Conservation (phyloP, 1,140 invertebrate species). For the Mercenaria mercenaria region DNA sequence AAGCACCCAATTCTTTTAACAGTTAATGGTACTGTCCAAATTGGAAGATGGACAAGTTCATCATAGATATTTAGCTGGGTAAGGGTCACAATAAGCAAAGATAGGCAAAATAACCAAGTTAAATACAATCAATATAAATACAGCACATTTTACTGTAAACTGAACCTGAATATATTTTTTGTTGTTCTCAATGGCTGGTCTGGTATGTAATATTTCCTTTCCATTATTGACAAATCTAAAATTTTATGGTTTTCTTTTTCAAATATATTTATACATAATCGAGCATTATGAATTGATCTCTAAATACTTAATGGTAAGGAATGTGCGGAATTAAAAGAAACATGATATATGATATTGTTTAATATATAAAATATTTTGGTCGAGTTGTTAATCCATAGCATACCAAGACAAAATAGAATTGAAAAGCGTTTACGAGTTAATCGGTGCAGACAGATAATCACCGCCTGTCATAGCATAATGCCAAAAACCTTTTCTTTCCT, state of each 20-base stretch:
- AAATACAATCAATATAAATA: too few relatives aligned
- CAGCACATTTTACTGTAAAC: too few relatives aligned
- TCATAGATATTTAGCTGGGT: too few relatives aligned
- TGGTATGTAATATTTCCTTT: slow-evolving; percentile 4
- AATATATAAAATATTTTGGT: slow-evolving; percentile 23
- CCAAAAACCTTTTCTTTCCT: background rate
- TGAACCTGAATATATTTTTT: too few relatives aligned
- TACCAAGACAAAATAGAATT: slow-evolving; percentile 6
- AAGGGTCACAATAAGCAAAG: too few relatives aligned
- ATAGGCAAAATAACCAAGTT: too few relatives aligned
- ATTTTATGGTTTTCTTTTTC: slow-evolving; percentile 5
- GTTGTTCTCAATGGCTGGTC: too few relatives aligned
- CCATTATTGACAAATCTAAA: background rate
- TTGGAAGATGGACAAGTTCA: too few relatives aligned
- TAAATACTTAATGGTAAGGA: background rate
- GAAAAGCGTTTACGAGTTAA: background rate
- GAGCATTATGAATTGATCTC: background rate
- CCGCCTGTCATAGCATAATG: background rate
- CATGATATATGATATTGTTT: background rate
- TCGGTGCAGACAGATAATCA: slow-evolving; percentile 32
- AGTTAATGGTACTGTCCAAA: too few relatives aligned
- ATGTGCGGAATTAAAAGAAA: slow-evolving; percentile 27
- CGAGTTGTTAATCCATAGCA: slow-evolving; percentile 17
- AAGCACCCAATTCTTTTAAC: too few relatives aligned
- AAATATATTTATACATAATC: slow-evolving; percentile 23